Evolutionary conservation across 2,113 vertebrate genomes (phyloP), one percentile per base, ranked within the genome.

Genomic region (Varanus salvator): DNA sequence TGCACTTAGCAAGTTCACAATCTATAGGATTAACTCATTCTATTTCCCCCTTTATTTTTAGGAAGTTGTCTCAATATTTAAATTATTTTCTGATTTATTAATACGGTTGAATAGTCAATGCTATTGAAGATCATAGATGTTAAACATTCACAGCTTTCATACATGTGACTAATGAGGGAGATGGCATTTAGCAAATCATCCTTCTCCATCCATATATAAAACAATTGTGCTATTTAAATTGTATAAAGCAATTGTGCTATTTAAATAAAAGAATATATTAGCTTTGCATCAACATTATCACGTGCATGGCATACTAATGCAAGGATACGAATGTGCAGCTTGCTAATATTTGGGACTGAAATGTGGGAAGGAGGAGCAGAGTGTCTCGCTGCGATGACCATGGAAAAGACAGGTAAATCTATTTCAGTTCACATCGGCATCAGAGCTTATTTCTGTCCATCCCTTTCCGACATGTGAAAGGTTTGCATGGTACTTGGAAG

Each of bases 211-310:
- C 29, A 14, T 60, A 87, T 78, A 87, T 68, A 68, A 86, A 87
- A 72, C 64, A 77, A 68, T 87, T n/a, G 68, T 64, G 34, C n/a
- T 29, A n/a, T 76, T 44, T 76, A 44, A 38, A 44, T 44, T 60
- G 78, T 78, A 87, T 68, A 68, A 86, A 87, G 75, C 64, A 77
- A 68, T 87, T n/a, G 68, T 64, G 34, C n/a, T 29, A n/a, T 76
- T 44, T 76, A 44, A 38, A 44, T 44, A 76, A 77, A 75, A 50
- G 38, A 68, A 87, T 68, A 29, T 11, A 78, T 78, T 87, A 31
- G 38, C 38, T 21, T 48, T n/a, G 25, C 38, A 66, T 78, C 29
- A 50, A 78, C 44, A 23, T 66, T 21, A 12, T 34, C 81, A 34
- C 25, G 57, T 66, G 38, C 38, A 44, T 44, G 38, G 38, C 38